phyloP scores from a whole-genome alignment of 2,888 invertebrate genomes.

The Drosophila gaucha region DNA sequence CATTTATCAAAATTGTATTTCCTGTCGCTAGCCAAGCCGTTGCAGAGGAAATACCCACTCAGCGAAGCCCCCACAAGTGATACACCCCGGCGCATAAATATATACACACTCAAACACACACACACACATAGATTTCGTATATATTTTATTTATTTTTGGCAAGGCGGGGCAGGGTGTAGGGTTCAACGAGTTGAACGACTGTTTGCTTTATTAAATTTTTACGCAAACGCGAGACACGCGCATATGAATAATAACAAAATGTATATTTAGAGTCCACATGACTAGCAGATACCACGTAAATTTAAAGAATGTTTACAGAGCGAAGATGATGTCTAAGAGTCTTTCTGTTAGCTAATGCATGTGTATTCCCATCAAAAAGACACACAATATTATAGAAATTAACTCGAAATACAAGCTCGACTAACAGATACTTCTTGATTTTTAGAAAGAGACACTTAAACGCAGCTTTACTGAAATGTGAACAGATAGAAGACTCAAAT shows the following conservation, averaged over 20 bases:
- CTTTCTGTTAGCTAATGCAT: background rate
- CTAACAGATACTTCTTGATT: background rate
- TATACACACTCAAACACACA: background rate
- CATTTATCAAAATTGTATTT: conserved; percentile 75
- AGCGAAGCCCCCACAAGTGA: background rate
- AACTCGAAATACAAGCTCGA: background rate
- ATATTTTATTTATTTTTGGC: conserved; percentile 41
- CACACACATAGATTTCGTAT: conserved; percentile 12
- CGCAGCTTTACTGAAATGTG: no score
- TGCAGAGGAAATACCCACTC: conserved; percentile 19
- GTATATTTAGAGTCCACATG: background rate
- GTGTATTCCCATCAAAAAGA: background rate
- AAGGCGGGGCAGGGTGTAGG: background rate
- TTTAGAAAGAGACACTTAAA: no score
- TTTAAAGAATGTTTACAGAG: background rate
- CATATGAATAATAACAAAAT: conserved; percentile 70
- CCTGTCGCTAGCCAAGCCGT: conserved; percentile 45
- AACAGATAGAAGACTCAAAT: background rate
- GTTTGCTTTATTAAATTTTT: conserved; percentile 77
- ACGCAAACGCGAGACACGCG: conserved; percentile 71
- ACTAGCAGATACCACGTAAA: conserved; percentile 4
- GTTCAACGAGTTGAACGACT: conserved; percentile 45
- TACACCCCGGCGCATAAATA: conserved; percentile 10
- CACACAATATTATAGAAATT: no score
- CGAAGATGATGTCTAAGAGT: background rate